A percentile compares a stretch with the other conserved stretches of the same genome.
Conservation (phyloP, 64 coral and sea anemone species). For the Trachythela sp. region DNA sequence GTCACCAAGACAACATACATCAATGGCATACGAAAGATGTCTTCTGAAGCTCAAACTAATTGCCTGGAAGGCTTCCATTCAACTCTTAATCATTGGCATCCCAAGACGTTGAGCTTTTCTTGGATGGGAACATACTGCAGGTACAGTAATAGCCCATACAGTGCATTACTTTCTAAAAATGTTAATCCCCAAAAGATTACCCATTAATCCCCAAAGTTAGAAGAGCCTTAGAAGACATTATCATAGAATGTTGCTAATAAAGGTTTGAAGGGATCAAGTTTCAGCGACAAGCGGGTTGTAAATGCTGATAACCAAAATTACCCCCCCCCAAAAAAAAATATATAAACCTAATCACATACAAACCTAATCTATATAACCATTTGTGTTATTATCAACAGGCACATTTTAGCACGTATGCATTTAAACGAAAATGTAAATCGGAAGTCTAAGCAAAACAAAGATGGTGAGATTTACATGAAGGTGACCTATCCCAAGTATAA, state of each 20-base stretch:
- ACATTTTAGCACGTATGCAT: constrained; percentile 8
- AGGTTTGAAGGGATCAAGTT: no score
- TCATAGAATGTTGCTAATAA: no score
- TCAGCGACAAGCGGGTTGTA: not conserved
- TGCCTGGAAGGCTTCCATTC: not conserved
- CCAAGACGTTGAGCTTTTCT: not conserved
- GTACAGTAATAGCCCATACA: no score
- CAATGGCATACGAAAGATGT: not conserved
- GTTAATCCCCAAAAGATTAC: not conserved
- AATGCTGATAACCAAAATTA: not conserved
- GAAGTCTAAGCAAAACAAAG: not conserved
- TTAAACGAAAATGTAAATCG: not conserved
- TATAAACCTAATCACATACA: no score
- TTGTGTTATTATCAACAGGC: not conserved
- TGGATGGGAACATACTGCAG: constrained; percentile 6
- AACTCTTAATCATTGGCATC: constrained; percentile 7
- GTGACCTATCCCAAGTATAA: not conserved
- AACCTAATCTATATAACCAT: no score
- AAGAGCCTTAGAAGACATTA: no score
- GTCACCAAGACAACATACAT: not conserved
- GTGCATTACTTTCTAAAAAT: no score
- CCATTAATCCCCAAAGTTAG: no score
- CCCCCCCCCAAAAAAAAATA: not conserved
- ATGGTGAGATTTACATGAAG: not conserved
- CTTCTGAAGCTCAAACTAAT: constrained; percentile 6